Percentiles rank a stretch among this genome's conserved stretches.
Conservation (phyloP, 1,140 invertebrate genomes). For the Ptiloglossa arizonensis region DNA sequence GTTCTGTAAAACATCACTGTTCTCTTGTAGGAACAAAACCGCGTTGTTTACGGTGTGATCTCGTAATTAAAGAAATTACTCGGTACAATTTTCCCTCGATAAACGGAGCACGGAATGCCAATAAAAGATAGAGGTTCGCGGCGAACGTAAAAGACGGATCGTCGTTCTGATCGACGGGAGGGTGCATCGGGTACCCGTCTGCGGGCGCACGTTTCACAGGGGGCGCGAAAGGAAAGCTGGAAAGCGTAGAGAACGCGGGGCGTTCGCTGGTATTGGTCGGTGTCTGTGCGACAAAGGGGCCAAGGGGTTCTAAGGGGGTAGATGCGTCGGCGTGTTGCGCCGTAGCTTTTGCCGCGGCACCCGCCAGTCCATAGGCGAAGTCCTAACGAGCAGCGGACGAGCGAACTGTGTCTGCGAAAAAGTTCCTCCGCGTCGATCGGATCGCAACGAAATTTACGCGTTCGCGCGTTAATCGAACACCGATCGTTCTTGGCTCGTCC, state of each 20-base stretch:
- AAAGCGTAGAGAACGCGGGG: conserved; percentile 23
- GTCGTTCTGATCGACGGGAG: conserved; percentile 4
- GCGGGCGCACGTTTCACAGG: conserved; percentile 26
- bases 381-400: conserved; percentile 72
- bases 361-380: conserved; percentile 77
- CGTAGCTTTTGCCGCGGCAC: conserved; percentile 71
- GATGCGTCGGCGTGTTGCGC: conserved; percentile 78
- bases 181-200: conserved; percentile 14
- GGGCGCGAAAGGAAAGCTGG: conserved; percentile 33
- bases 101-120: not conserved
- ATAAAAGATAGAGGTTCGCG: conserved; percentile 10
- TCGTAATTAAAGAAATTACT: not conserved
- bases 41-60: too few relatives aligned
- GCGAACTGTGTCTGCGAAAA: conserved; percentile 42
- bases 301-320: conserved; percentile 55
- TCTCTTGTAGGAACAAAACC: too few relatives aligned
- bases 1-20: too few relatives aligned
- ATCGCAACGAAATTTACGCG: not conserved
- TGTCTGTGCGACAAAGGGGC: conserved; percentile 58
- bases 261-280: conserved; percentile 50
- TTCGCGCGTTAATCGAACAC: too few relatives aligned
- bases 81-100: not conserved
- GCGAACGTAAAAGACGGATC: conserved; percentile 12
- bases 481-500: too few relatives aligned
- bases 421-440: not conserved